Evolutionary conservation across 2,888 invertebrate species (phyloP).

Genomic region (Euplexia lucipara): DNA sequence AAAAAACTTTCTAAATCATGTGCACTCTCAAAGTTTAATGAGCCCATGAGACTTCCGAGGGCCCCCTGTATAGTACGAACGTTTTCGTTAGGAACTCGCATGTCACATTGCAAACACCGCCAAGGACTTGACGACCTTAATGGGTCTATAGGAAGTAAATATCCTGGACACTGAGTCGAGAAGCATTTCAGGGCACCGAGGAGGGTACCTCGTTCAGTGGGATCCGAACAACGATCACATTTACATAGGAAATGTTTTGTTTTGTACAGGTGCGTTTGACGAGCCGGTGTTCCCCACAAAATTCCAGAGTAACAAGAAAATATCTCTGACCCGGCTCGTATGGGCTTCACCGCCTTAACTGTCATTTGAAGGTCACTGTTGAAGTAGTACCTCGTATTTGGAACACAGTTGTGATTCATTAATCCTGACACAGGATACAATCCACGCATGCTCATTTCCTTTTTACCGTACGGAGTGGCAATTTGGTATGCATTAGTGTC

Average conservation of each 20-base stretch:
- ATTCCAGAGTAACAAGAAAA: constrained; percentile 92
- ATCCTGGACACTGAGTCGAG: constrained; percentile 87
- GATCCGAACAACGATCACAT: constrained; percentile 93
- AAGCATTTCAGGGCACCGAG: constrained; percentile 91
- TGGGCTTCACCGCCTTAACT: constrained; percentile 91
- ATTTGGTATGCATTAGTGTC: constrained; percentile 94
- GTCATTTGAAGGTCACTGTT: constrained; percentile 91
- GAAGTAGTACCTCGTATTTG: constrained; percentile 93
- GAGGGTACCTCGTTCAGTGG: constrained; percentile 92
- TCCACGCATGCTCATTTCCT: constrained; percentile 90
- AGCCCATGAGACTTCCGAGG: constrained; percentile 90
- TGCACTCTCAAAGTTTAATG: constrained; percentile 87
- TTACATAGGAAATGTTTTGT: constrained; percentile 93
- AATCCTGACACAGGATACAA: constrained; percentile 93
- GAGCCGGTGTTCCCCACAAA: constrained; percentile 93
- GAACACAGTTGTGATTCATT: constrained; percentile 93
- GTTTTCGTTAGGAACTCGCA: constrained; percentile 86
- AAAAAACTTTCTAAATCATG: constrained; percentile 91
- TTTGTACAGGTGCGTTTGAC: constrained; percentile 91
- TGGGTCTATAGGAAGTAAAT: constrained; percentile 91
- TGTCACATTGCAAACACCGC: constrained; percentile 91
- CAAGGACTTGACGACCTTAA: constrained; percentile 89
- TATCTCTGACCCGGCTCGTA: constrained; percentile 92
- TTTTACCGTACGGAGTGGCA: constrained; percentile 83
- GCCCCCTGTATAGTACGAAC: constrained; percentile 88